Evolutionary conservation across 2,888 invertebrate species (phyloP).

Genomic region (Mesoligia furuncula): DNA sequence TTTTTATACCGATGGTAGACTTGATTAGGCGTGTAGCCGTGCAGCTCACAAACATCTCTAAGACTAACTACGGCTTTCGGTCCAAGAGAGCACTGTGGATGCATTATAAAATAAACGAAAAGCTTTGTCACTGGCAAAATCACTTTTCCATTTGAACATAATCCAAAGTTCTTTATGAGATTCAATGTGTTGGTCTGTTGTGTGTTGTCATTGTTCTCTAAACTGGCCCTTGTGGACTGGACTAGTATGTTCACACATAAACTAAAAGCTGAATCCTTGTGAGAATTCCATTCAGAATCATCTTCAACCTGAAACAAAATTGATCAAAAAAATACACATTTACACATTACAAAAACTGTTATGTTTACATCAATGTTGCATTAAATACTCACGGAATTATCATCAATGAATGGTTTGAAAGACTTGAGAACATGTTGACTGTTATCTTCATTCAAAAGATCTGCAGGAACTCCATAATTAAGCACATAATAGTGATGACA

Average conservation of each 20-base stretch:
- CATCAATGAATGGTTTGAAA: conserved; percentile 74
- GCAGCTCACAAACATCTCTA: conserved; percentile 89
- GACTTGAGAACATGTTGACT: conserved; percentile 75
- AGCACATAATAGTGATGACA: conserved; percentile 85
- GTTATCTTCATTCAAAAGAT: conserved; percentile 78
- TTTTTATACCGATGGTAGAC: conserved; percentile 92
- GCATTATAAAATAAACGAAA: conserved; percentile 91
- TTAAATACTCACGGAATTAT: conserved; percentile 52
- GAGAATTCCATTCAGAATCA: conserved; percentile 71
- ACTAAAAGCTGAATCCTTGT: conserved; percentile 80
- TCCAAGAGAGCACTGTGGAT: conserved; percentile 90
- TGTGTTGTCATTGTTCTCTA: conserved; percentile 88
- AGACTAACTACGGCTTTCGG: conserved; percentile 90
- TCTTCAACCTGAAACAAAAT: conserved; percentile 72
- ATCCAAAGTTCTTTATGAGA: conserved; percentile 89
- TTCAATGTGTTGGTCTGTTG: conserved; percentile 89
- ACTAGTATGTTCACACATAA: conserved; percentile 84
- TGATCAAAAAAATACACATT: not conserved
- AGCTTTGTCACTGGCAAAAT: conserved; percentile 87
- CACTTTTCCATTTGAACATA: conserved; percentile 79
- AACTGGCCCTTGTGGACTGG: conserved; percentile 83
- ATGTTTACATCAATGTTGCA: not conserved
- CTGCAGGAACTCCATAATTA: conserved; percentile 74
- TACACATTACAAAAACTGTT: not conserved
- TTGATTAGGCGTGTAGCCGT: conserved; percentile 89